phyloP scores from a whole-genome alignment of 1,140 invertebrate species.

The Meloidogyne chitwoodi region DNA sequence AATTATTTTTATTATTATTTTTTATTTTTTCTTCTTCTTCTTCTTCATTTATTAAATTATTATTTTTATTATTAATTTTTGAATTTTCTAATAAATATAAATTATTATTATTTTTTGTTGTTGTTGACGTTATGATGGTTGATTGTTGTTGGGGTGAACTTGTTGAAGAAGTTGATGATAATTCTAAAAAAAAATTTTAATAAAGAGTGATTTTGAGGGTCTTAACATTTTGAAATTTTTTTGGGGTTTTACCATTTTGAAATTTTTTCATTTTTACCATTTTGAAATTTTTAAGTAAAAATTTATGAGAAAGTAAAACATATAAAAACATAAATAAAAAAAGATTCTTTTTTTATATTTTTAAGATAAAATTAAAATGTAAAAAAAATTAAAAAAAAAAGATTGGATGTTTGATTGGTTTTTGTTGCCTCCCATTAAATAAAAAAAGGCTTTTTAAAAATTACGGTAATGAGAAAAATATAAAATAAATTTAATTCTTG shows the following conservation, averaged over 20 bases:
- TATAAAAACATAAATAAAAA: too few relatives aligned
- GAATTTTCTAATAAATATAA: too few relatives aligned
- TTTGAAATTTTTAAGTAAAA: too few relatives aligned
- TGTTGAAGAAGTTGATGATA: not conserved
- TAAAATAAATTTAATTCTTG: too few relatives aligned
- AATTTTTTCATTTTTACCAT: too few relatives aligned
- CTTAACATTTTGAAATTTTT: not conserved
- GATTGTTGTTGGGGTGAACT: not conserved
- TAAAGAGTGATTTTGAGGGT: not conserved
- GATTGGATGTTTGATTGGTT: not conserved
- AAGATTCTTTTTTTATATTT: too few relatives aligned
- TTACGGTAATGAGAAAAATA: not conserved
- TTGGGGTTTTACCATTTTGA: too few relatives aligned
- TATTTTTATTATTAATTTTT: too few relatives aligned
- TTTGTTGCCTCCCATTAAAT: not conserved
- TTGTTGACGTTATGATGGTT: not conserved
- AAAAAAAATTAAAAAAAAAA: not conserved
- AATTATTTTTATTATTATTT: not conserved
- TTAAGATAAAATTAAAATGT: not conserved
- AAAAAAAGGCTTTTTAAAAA: not conserved
- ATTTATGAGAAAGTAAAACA: too few relatives aligned
- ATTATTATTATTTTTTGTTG: too few relatives aligned
- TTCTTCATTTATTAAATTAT: not conserved
- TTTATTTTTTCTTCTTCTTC: not conserved
- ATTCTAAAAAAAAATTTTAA: too few relatives aligned